Base-by-base conservation (phyloP, 2,888 invertebrate species). In the Tanytarsus gracilentus region DNA sequence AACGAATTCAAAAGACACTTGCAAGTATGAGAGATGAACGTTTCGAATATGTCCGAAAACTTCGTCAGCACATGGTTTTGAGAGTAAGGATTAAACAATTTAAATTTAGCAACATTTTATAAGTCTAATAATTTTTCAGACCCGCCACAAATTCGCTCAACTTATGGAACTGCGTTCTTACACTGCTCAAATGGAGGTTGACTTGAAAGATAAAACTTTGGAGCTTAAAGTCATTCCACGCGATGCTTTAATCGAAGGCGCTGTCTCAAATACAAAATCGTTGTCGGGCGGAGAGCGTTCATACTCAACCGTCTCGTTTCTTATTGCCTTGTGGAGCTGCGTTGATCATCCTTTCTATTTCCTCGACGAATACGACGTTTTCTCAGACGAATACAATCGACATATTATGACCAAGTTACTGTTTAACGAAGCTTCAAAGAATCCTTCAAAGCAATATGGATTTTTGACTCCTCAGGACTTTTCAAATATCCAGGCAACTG, bases 351-450 rank as follows among this genome's bases (percentile, higher is more conserved):
- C 98, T 1, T 96, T 98, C 75, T 87, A 87, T 78, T 85, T 94
- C 72, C 77, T 97, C 66, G 97, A 97, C 72, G 97, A 98, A 78
- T 97, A 95, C 70, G 96, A 97, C 69, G 94, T 97, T 0, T 97
- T 91, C 70, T 95, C 97, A 88, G 93, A 94, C 71, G 84, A 86
- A 75, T 80, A 89, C 55, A 92, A 92, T 73, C 80, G 93, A 27
- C 80, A 84, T 65, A 80, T 83, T 63, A 85, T 88, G 66, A 84
- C 91, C 77, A 81, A 86, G 66, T 79, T 92, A 69, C 77, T 96
- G 64, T 73, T 91, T 62, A 77, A 80, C 65, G 85, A 88, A 71
- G 89, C 93, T 5, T 77, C 80, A 58, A 75, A 75, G 51, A 84
- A 83, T 70, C 76, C 77, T 6, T 72, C 78, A 61, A 77, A 83